Evolutionary conservation across 1,140 invertebrate genomes (phyloP).

Genomic region (Nixonia krombeini): DNA sequence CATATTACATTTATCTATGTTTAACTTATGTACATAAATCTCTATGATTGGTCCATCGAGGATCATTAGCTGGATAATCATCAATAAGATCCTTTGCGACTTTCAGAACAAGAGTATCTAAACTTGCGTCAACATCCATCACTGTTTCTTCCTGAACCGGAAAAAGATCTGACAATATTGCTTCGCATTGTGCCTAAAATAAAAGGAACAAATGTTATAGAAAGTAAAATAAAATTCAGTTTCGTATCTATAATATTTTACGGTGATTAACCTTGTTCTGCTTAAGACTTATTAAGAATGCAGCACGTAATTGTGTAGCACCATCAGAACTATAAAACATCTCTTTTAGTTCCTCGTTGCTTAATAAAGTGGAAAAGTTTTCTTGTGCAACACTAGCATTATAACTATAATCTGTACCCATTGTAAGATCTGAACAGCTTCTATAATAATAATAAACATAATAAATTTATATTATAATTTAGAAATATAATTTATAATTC

Average conservation of each 20-base stretch:
- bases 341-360: constrained; percentile 81
- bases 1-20: background rate
- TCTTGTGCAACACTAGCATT: constrained; percentile 53
- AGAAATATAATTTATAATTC: background rate
- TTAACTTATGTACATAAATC: constrained; percentile 56
- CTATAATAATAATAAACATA: constrained; percentile 41
- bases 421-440: constrained; percentile 56
- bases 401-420: constrained; percentile 52
- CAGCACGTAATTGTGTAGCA: constrained; percentile 80
- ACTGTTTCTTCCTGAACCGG: constrained; percentile 70
- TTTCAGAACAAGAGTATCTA: constrained; percentile 80
- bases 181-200: constrained; percentile 75
- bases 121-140: constrained; percentile 73
- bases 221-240: background rate
- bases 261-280: constrained; percentile 53
- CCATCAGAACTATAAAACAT: constrained; percentile 78
- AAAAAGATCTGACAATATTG: constrained; percentile 80
- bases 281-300: constrained; percentile 74
- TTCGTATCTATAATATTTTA: constrained; percentile 1
- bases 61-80: constrained; percentile 90
- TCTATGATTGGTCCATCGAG: constrained; percentile 78
- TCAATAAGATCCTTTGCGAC: constrained; percentile 87
- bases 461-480: no score
- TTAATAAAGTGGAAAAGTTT: constrained; percentile 76
- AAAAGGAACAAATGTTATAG: constrained; percentile 11